phyloP scores from a whole-genome alignment of 37 sponge, comb jelly and placozoan species.

The Crambe crambe region DNA sequence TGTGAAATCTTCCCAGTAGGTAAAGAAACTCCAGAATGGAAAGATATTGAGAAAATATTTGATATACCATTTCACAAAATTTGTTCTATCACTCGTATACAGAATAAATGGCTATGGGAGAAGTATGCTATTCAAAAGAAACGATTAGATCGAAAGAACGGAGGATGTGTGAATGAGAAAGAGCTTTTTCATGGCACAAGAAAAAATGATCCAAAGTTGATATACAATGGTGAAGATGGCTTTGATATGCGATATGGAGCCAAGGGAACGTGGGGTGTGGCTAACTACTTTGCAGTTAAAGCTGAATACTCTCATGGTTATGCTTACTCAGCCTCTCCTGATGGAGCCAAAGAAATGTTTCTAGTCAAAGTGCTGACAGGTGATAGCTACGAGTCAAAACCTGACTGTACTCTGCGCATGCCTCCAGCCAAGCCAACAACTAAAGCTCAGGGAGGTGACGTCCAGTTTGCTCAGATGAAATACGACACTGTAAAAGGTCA shows the following conservation, averaged over 20 bases:
- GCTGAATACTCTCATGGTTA: conserved; percentile 82
- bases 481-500: conserved; percentile 81
- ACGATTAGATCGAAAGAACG: conserved; percentile 60
- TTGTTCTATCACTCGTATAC: conserved; percentile 52
- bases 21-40: conserved; percentile 49
- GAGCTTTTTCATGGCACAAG: conserved; percentile 84
- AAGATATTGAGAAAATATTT: conserved; percentile 36
- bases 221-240: conserved; percentile 76
- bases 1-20: conserved; percentile 36
- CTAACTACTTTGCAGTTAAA: conserved; percentile 89
- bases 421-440: conserved; percentile 64
- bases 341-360: no score
- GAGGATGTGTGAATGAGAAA: conserved; percentile 58
- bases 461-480: no score
- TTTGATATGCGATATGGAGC: conserved; percentile 82
- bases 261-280: conserved; percentile 83
- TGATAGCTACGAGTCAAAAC: conserved; percentile 36
- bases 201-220: conserved; percentile 52
- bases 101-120: conserved; percentile 83
- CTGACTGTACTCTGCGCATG: conserved; percentile 51
- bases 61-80: conserved; percentile 33
- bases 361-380: conserved; percentile 76
- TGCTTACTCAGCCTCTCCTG: no score
- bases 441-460: no score
- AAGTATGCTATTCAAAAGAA: conserved; percentile 57